phyloP scores from a whole-genome alignment of 30 jellyfish, hydroid and myxozoan species.

The Pelagia noctiluca region DNA sequence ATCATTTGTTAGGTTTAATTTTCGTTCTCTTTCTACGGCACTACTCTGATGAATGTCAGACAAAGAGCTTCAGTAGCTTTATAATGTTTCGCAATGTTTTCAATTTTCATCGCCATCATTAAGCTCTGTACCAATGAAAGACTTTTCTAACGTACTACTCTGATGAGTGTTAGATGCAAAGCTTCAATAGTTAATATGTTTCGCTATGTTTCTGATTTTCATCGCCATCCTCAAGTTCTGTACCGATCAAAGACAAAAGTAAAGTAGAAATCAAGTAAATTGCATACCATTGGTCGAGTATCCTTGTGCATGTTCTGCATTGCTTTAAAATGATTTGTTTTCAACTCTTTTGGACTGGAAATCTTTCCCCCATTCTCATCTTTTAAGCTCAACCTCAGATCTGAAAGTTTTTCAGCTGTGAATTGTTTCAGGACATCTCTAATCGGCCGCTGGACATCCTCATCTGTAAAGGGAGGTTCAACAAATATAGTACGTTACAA shows the following conservation, averaged over 20 bases:
- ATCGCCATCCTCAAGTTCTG: too few relatives aligned
- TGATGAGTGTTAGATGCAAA: not conserved
- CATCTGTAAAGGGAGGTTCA: slow-evolving; percentile 41
- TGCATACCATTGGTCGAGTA: not conserved
- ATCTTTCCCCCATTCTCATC: not conserved
- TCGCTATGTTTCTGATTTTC: too few relatives aligned
- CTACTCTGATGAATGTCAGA: too few relatives aligned
- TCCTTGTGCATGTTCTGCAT: not conserved
- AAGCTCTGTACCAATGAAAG: not conserved
- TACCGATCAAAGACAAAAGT: not conserved
- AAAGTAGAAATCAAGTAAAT: not conserved
- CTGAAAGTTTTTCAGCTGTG: slow-evolving; percentile 61
- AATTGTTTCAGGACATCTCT: slow-evolving; percentile 54
- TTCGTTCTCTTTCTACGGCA: too few relatives aligned
- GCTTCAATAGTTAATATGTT: too few relatives aligned
- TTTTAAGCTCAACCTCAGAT: slow-evolving; percentile 9
- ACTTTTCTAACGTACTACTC: not conserved
- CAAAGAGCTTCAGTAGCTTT: too few relatives aligned
- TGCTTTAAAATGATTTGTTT: not conserved
- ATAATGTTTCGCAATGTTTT: too few relatives aligned
- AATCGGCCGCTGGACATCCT: slow-evolving; percentile 43
- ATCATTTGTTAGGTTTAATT: too few relatives aligned
- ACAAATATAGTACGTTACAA: too few relatives aligned
- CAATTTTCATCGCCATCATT: not conserved
- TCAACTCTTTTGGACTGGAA: not conserved